Conservation (phyloP, 2,113 vertebrate species). For the Pelmatolapia mariae region DNA sequence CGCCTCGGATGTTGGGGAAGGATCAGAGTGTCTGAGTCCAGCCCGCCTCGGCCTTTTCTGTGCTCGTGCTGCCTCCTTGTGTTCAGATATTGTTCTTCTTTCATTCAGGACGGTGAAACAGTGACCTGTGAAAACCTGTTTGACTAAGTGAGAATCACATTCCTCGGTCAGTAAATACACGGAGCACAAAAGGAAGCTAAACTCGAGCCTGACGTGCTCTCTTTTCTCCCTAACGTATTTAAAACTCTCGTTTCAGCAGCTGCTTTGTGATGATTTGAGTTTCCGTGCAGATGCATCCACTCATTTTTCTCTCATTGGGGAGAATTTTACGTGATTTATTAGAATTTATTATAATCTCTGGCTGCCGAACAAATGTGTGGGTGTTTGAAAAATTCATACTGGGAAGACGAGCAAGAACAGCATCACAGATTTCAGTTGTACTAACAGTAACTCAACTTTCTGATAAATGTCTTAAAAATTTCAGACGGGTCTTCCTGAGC, state of each 20-base stretch:
- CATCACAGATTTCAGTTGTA: not conserved
- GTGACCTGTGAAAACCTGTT: not conserved
- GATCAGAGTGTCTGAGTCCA: not conserved
- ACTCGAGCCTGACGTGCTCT: not conserved
- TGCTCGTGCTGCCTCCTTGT: conserved; percentile 25
- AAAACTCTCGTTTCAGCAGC: not conserved
- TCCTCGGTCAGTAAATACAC: accelerated
- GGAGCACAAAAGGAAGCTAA: not conserved
- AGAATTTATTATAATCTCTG: not conserved
- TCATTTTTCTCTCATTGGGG: not conserved
- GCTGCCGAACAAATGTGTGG: accelerated
- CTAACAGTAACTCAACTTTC: not conserved
- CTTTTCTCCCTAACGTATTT: not conserved
- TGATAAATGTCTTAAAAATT: not conserved
- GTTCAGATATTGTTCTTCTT: not conserved
- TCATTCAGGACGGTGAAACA: accelerated
- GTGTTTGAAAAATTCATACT: not conserved
- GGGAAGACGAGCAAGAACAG: not conserved
- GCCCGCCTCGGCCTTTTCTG: accelerated
- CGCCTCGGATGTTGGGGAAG: not conserved
- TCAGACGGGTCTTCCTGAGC: not conserved
- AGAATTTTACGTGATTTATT: not conserved
- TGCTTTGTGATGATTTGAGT: not conserved
- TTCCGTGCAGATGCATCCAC: not conserved
- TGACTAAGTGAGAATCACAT: not conserved